phyloP scores from a whole-genome alignment of 2,797 vertebrate genomes.

The Nothura maculosa region DNA sequence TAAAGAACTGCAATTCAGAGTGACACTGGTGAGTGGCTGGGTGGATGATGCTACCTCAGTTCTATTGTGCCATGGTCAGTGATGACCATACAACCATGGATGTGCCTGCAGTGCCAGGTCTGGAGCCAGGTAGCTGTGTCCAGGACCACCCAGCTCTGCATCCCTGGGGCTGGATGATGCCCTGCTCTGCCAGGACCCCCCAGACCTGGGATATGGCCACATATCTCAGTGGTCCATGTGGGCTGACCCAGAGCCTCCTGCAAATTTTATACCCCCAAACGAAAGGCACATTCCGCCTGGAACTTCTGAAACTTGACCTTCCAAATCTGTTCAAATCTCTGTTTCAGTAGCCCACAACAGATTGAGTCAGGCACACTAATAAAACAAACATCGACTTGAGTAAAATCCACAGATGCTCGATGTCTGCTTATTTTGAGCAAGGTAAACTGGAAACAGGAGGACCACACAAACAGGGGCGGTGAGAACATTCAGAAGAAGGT shows the following conservation, averaged over 20 bases:
- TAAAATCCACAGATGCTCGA: neutral
- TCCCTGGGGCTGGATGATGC: neutral
- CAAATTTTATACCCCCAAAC: neutral
- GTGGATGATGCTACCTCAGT: neutral
- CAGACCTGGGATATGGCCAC: neutral
- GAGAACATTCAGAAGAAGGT: neutral
- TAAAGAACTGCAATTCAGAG: conserved; percentile 86
- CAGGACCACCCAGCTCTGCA: neutral
- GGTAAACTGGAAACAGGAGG: neutral
- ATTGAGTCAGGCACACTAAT: rapidly evolving
- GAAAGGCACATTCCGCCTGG: neutral
- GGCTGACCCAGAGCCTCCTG: neutral
- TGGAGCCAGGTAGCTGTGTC: neutral
- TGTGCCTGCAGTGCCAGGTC: rapidly evolving
- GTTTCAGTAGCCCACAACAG: neutral
- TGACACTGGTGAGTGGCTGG: rapidly evolving
- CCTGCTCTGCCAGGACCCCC: neutral
- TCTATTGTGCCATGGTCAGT: rapidly evolving
- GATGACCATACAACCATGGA: rapidly evolving
- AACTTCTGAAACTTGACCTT: rapidly evolving
- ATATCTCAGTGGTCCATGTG: neutral
- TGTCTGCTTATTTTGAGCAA: rapidly evolving
- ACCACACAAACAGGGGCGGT: rapidly evolving
- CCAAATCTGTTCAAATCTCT: neutral
- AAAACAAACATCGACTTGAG: neutral